Evolutionary conservation across 2,888 invertebrate species (phyloP).

Genomic region (Synergus itoensis): DNA sequence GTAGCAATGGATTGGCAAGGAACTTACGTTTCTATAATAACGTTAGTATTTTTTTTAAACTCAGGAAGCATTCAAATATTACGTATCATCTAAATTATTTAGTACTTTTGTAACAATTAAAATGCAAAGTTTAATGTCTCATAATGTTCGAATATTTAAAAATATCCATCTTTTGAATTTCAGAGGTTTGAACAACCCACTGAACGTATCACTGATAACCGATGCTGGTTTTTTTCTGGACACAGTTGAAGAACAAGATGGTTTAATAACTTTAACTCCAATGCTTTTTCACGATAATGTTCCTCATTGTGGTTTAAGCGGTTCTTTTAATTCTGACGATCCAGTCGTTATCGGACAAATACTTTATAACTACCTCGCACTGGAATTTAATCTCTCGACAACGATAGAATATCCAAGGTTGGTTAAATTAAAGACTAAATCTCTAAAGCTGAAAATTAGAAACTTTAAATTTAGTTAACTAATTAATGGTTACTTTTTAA

Average conservation of each 20-base stretch:
- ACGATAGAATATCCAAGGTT: conserved; percentile 80
- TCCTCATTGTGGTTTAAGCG: conserved; percentile 79
- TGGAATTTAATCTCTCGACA: conserved; percentile 77
- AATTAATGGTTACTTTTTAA: conserved; percentile 15
- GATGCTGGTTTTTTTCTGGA: conserved; percentile 80
- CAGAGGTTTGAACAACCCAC: conserved; percentile 80
- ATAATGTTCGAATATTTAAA: conserved; percentile 1
- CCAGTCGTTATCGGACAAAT: conserved; percentile 79
- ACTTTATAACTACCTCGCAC: conserved; percentile 78
- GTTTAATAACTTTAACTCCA: conserved; percentile 65
- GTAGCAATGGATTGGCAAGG: conserved; percentile 84
- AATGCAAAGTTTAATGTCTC: no score
- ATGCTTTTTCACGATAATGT: conserved; percentile 66
- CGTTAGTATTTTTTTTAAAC: conserved; percentile 79
- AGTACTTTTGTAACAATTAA: neutral
- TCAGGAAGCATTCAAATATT: conserved; percentile 25
- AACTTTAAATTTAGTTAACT: neutral
- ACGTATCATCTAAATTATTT: neutral
- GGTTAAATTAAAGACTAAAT: conserved; percentile 65
- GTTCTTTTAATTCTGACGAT: conserved; percentile 80
- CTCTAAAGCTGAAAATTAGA: neutral
- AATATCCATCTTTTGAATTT: conserved; percentile 42
- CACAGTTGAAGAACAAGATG: conserved; percentile 65
- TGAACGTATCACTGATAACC: conserved; percentile 79
- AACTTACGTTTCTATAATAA: conserved; percentile 84